Evolutionary conservation across 2,888 invertebrate genomes (phyloP).

Genomic region (Drosophila cognata): DNA sequence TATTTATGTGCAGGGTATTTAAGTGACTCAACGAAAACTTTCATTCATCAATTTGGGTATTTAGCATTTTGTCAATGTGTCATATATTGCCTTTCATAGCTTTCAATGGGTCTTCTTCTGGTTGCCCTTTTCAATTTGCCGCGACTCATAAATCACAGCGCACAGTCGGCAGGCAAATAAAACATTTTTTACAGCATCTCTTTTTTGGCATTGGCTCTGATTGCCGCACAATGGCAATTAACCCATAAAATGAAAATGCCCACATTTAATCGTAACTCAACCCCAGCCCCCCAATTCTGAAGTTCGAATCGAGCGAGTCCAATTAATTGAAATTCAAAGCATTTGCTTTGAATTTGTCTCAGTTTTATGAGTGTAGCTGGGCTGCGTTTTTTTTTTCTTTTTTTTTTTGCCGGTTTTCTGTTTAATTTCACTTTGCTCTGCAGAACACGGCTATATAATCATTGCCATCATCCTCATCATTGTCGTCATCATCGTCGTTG

Average conservation of each 20-base stretch:
- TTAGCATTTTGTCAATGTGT: conserved; percentile 71
- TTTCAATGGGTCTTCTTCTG: conserved; percentile 22
- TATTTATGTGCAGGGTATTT: conserved; percentile 20
- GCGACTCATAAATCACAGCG: conserved; percentile 61
- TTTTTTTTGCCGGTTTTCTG: conserved; percentile 65
- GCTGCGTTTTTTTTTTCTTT: conserved; percentile 43
- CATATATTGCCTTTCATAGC: conserved; percentile 30
- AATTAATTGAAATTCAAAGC: conserved; percentile 78
- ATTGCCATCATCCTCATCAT: conserved; percentile 34
- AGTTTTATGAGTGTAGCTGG: conserved; percentile 61
- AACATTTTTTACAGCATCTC: conserved; percentile 52
- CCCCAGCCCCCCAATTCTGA: conserved; percentile 22
- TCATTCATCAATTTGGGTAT: conserved; percentile 73
- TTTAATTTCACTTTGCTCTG: conserved; percentile 64
- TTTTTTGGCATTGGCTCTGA: conserved; percentile 64
- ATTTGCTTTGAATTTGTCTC: conserved; percentile 62
- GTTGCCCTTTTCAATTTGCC: conserved; percentile 50
- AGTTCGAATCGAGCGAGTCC: conserved; percentile 41
- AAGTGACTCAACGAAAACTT: conserved; percentile 37
- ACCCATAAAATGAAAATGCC: conserved; percentile 76
- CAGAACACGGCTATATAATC: conserved; percentile 32
- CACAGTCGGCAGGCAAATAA: conserved; percentile 56
- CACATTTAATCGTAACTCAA: conserved; percentile 59
- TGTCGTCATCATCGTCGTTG: conserved; percentile 44
- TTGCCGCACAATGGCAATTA: conserved; percentile 78